These are phyloP conservation scores for Tiliqua scincoides DNA, from an alignment of 2,113 vertebrate genomes.

Conservation along the genomic window DNA sequence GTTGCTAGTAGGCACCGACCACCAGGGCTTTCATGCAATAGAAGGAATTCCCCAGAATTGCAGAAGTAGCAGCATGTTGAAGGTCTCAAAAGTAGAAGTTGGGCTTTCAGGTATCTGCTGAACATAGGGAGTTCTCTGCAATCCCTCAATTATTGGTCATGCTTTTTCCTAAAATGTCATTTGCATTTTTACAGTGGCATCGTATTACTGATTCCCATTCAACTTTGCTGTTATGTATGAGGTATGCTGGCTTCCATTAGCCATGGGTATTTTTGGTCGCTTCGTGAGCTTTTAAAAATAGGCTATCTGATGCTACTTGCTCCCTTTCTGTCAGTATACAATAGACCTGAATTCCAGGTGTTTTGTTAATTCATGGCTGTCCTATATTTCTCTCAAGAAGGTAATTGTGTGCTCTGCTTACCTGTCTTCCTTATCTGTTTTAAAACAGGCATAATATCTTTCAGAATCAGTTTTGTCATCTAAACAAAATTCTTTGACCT, in stretches of 20 bases:
- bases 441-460: neutral
- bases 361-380: conserved; percentile 14
- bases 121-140: neutral
- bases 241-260: neutral
- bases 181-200: neutral
- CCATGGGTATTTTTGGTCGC: neutral
- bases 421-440: neutral
- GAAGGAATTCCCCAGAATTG: neutral
- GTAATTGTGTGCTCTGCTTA: neutral
- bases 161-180: neutral
- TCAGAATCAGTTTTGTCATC: neutral
- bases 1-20: neutral
- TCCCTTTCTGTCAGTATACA: neutral
- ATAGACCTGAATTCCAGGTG: neutral
- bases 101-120: neutral
- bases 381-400: conserved; percentile 14
- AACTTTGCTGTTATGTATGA: neutral
- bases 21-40: neutral
- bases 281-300: neutral
- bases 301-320: neutral
- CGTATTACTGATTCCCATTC: neutral
- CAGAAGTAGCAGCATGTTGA: neutral
- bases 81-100: neutral
- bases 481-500: conserved; percentile 11
- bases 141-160: neutral